Percentiles rank a stretch among this genome's conserved stretches.
Evolutionary conservation across 2,113 vertebrate genomes (phyloP).

Genomic region (Microtus pennsylvanicus): DNA sequence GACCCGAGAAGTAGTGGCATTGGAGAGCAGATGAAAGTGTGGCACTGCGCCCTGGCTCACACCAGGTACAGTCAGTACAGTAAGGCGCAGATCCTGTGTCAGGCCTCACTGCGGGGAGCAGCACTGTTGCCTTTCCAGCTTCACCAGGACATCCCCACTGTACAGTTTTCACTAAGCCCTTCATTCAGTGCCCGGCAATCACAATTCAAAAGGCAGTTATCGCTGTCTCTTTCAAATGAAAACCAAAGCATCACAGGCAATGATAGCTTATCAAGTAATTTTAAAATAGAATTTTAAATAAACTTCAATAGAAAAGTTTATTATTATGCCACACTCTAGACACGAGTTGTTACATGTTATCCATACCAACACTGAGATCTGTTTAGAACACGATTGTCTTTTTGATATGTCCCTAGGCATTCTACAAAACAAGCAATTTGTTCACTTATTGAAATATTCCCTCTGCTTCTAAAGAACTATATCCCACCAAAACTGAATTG

Average conservation of each 20-base stretch:
- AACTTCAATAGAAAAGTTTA: neutral
- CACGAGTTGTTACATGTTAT: neutral
- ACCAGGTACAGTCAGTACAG: neutral
- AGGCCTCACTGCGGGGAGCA: neutral
- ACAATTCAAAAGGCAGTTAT: neutral
- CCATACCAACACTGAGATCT: neutral
- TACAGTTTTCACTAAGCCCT: neutral
- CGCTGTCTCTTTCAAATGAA: slow-evolving; percentile 4
- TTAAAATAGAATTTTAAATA: neutral
- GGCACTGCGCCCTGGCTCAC: rapidly evolving
- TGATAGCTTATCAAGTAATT: slow-evolving; percentile 16
- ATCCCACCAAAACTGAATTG: neutral
- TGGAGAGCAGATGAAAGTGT: neutral
- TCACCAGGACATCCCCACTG: neutral
- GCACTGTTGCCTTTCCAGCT: neutral
- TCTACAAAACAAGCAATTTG: neutral
- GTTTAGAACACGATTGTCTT: neutral
- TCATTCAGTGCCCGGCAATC: neutral
- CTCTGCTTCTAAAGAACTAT: neutral
- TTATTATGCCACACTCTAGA: neutral
- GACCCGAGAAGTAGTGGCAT: neutral
- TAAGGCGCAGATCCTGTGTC: neutral
- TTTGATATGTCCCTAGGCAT: neutral
- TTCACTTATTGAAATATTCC: neutral
- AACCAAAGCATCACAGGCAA: neutral